Evolutionary conservation across 2,113 vertebrate species (phyloP).

Genomic region (Ibidorhyncha struthersii): DNA sequence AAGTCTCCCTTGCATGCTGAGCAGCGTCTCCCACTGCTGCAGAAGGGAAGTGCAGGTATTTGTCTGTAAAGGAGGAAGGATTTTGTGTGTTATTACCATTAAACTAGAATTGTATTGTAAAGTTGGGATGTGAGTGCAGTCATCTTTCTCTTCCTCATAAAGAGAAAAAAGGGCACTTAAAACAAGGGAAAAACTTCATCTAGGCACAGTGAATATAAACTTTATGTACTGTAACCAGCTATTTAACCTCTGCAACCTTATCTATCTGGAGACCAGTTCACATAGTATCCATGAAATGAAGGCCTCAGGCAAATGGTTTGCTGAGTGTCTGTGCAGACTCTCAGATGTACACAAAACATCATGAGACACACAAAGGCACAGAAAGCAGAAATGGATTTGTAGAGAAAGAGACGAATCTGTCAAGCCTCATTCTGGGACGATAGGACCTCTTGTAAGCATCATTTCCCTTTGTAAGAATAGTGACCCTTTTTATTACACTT

Average conservation of each 20-base stretch:
- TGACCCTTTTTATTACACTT: background rate
- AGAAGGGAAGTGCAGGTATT: background rate
- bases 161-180: background rate
- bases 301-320: background rate
- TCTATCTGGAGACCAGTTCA: conserved; percentile 32
- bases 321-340: background rate
- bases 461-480: background rate
- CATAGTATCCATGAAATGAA: conserved; percentile 32
- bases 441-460: background rate
- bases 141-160: background rate
- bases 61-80: background rate
- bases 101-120: background rate
- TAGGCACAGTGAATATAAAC: conserved; percentile 29
- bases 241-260: conserved; percentile 46
- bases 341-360: background rate
- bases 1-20: background rate
- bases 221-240: conserved; percentile 56
- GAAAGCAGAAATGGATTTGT: background rate
- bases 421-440: background rate
- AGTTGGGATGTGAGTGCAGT: background rate
- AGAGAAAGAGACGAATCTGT: background rate
- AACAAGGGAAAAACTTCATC: conserved; percentile 1
- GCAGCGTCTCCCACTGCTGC: background rate
- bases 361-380: background rate
- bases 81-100: background rate